A percentile compares a stretch with the other conserved stretches of the same genome.
phyloP scores from a whole-genome alignment of 2,113 vertebrate genomes.

The Pachycephala philippinensis region DNA sequence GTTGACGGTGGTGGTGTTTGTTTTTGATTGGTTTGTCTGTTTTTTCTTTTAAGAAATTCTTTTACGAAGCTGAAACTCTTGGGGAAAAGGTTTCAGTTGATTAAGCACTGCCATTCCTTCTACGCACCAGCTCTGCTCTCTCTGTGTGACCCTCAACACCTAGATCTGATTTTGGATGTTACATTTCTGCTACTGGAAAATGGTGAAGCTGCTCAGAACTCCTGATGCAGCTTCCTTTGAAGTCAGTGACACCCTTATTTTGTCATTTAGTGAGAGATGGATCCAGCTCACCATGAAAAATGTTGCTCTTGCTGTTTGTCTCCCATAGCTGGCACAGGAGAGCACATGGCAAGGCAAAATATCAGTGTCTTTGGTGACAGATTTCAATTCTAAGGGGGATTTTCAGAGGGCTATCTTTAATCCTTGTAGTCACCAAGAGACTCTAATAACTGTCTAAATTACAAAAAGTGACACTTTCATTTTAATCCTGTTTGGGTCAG shows the following conservation, averaged over 20 bases:
- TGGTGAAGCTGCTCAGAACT: neutral
- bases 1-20: neutral
- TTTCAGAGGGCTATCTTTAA: neutral
- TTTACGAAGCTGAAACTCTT: neutral
- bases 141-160: neutral
- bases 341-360: neutral
- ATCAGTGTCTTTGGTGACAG: neutral
- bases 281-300: neutral
- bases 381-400: neutral
- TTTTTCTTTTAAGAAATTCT: neutral
- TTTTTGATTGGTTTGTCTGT: neutral
- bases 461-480: neutral
- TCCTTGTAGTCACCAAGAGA: neutral
- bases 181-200: neutral
- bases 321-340: neutral
- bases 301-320: neutral
- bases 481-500: neutral
- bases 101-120: neutral
- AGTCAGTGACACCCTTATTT: neutral
- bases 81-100: neutral
- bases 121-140: neutral
- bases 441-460: neutral
- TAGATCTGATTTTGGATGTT: neutral
- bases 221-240: neutral
- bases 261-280: neutral